These are phyloP conservation scores for Catharus ustulatus DNA, from an alignment of 2,797 vertebrate genomes.

Conservation along the genomic window DNA sequence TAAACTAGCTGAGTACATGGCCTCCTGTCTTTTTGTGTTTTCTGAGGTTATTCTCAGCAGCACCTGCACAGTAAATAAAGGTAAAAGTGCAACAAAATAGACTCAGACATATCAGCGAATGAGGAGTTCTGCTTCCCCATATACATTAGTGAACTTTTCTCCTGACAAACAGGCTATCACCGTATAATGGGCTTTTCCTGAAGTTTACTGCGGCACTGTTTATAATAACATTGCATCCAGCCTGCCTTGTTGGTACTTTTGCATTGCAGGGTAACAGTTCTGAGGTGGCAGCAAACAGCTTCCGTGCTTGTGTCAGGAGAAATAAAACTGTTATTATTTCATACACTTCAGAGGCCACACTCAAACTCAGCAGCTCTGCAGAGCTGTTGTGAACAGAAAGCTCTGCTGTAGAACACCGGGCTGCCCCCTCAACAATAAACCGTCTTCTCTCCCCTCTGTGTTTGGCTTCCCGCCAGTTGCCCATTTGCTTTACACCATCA, in stretches of 20 bases:
- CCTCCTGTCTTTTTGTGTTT: slow-evolving; percentile 11
- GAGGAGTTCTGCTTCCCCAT: slow-evolving; percentile 52
- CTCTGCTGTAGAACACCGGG: slow-evolving; percentile 83
- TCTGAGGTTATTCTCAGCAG: slow-evolving; percentile 43
- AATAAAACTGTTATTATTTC: slow-evolving; percentile 87
- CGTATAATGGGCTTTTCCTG: slow-evolving; percentile 71
- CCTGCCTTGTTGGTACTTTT: slow-evolving; percentile 76
- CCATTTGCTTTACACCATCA: slow-evolving; percentile 92
- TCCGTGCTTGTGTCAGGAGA: slow-evolving; percentile 79
- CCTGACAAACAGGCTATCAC: slow-evolving; percentile 66
- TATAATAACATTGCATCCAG: slow-evolving; percentile 76
- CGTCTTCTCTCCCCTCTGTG: slow-evolving; percentile 82
- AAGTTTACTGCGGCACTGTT: slow-evolving; percentile 73
- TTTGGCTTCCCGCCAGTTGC: slow-evolving; percentile 85
- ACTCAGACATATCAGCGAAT: not conserved
- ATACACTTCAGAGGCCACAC: slow-evolving; percentile 81
- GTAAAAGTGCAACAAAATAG: slow-evolving; percentile 56
- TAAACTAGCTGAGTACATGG: not conserved
- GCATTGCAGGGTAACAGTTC: slow-evolving; percentile 79
- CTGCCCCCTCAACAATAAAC: slow-evolving; percentile 85
- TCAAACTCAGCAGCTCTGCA: slow-evolving; percentile 80
- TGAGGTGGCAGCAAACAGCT: slow-evolving; percentile 77
- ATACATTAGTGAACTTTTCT: slow-evolving; percentile 67
- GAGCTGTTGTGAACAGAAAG: slow-evolving; percentile 79
- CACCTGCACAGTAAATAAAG: slow-evolving; percentile 61